Evolutionary conservation across 2,113 vertebrate species (phyloP).

Genomic region (Athene cunicularia): DNA sequence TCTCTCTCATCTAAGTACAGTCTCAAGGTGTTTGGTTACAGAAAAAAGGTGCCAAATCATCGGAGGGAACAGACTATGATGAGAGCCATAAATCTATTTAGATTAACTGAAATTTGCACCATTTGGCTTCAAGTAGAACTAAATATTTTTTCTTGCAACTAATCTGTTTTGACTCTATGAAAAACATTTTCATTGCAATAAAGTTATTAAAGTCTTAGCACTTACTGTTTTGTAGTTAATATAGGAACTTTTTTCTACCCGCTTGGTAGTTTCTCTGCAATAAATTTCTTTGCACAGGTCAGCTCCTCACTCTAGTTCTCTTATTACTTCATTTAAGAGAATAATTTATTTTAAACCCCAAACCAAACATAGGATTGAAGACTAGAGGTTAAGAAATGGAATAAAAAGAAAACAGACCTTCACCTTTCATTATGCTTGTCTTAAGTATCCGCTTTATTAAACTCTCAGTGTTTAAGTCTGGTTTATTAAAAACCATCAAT

Average conservation of each 20-base stretch:
- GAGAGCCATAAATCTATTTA: conserved; percentile 53
- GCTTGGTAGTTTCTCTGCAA: conserved; percentile 7
- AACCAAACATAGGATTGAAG: conserved; percentile 41
- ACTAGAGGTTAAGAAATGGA: conserved; percentile 52
- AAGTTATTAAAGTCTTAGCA: conserved; percentile 72
- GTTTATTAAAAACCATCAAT: conserved; percentile 60
- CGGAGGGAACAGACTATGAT: conserved; percentile 8
- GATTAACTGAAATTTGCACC: conserved; percentile 55
- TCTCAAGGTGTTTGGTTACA: conserved; percentile 29
- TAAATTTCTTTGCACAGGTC: conserved; percentile 50
- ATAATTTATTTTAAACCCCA: conserved; percentile 65
- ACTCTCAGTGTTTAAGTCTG: conserved; percentile 43
- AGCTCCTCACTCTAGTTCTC: conserved; percentile 23
- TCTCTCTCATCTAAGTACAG: not conserved
- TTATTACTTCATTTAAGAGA: conserved; percentile 63
- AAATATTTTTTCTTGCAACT: conserved; percentile 63
- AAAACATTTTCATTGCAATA: conserved; percentile 64
- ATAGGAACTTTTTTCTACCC: not conserved
- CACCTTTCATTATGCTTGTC: conserved; percentile 54
- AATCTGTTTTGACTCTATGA: conserved; percentile 65
- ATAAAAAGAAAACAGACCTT: conserved; percentile 66
- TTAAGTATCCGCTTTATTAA: conserved; percentile 53
- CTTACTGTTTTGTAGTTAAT: conserved; percentile 65
- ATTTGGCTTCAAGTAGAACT: conserved; percentile 19
- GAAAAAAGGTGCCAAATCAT: conserved; percentile 15